Base-by-base conservation (phyloP, 2,888 invertebrate genomes). In the Phortica magna region DNA sequence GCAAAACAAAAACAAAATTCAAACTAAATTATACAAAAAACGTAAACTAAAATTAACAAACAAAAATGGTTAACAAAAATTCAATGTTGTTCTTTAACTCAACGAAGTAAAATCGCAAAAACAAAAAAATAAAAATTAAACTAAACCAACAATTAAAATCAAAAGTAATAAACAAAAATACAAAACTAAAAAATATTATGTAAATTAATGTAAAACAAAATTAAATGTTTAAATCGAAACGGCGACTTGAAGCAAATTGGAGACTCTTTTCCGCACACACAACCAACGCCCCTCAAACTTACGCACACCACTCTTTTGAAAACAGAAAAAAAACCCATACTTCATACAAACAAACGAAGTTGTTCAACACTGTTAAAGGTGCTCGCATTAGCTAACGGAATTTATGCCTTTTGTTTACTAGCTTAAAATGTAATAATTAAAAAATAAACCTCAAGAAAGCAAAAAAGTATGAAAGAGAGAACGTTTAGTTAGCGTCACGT, bases 1-100 rank as follows among this genome's bases (percentile, higher is more conserved):
- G 42, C 10, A 53, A 43, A 70, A 53, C 31, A 53, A 48, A 70
- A 65, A 67, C 70, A 80, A 78, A 77, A 73, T 74, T 65, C 14
- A 65, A 59, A 59, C 17, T n/a, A 59, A n/a, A 59, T n/a, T n/a
- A 6, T 2, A 59, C 6, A 17, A 59, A 59, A 59, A n/a, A 17
- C 59, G 7, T 12, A 12, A 48, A 48, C 9, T 14, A 14, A 0
- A 48, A 2, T 14, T 6, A 48, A 48, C 2, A 48, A 12, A 48
- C 14, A 59, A 7, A 7, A 59, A 19, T 59, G 59, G 59, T 59
- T 59, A 59, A 59, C 59, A 59, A 59, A 59, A 59, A 10, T 17
- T 14, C 31, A n/a, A n/a, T 17, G 59, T 59, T 59, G 59, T 59
- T n/a, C 59, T 59, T 59, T 14, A 59, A 59, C 59, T 17, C 17